Base-by-base conservation (phyloP, 2,888 invertebrate species). In the Conchocele bisecta region DNA sequence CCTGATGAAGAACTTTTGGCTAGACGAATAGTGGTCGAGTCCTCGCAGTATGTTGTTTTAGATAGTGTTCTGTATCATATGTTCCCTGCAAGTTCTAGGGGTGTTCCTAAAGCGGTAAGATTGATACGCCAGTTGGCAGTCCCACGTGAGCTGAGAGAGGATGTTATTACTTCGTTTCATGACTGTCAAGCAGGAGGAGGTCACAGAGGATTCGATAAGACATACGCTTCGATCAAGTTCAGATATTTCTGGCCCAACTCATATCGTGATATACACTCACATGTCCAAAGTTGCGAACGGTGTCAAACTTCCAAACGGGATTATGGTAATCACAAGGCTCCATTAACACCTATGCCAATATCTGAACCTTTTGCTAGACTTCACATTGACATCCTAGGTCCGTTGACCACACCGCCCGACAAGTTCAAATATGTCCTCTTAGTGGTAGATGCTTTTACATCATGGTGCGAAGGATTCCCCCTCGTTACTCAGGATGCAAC, bases 61-160 rank as follows among this genome's bases (percentile, higher is more conserved):
- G 61, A 75, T 50, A 37, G 48, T 11, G 22, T 66, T 15, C 44
- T 78, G 11, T 75, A 72, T 59, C 72, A 72, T 50, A 53, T 33
- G 13, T 57, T 24, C 26, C 54, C 66, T 7, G 15, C 44, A 4
- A 50, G 51, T 24, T 26, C 44, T 13, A 58, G 51, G 28, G 31
- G 41, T 17, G 28, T 26, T 13, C 28, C 39, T 15, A 24, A 29
- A 17, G 48, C 51, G 9, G 33, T 48, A 31, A 28, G 20, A 22
- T 17, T 33, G 15, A 17, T 17, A 4, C 56, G 51, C 33, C 66
- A 66, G 31, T 13, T 72, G 13, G 73, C 63, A 13, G 48, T 75
- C 9, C 78, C 78, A 13, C 20, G 13, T 3, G 11, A 48, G 2
- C 22, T 72, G 3, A 33, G 66, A 13, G 35, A 64, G 11, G 68